Percentiles rank a stretch among this genome's conserved stretches.
Conservation (phyloP, 2,113 vertebrate species). For the Apistogramma diplotaenia region DNA sequence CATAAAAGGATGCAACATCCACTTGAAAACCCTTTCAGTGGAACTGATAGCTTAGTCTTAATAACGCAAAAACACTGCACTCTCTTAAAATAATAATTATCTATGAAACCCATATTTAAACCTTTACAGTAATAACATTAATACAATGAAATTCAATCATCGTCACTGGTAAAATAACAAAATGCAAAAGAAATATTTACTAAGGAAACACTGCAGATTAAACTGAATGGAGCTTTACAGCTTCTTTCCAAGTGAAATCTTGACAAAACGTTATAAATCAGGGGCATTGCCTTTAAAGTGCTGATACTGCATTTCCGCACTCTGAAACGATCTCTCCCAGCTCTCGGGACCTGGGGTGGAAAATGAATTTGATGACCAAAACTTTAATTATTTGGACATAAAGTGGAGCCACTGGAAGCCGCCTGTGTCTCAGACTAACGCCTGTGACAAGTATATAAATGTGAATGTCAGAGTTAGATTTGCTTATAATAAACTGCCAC, state of each 20-base stretch:
- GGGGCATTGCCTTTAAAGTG: slow-evolving; percentile 26
- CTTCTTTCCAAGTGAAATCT: slow-evolving; percentile 34
- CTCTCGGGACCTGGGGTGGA: slow-evolving; percentile 19
- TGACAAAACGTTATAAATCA: slow-evolving; percentile 60
- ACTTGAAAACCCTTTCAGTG: neutral
- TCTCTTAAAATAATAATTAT: slow-evolving; percentile 24
- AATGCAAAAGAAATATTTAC: slow-evolving; percentile 4
- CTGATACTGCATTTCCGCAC: slow-evolving; percentile 24
- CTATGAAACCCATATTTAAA: slow-evolving; percentile 12
- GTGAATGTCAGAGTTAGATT: slow-evolving; percentile 30
- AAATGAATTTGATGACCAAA: slow-evolving; percentile 46
- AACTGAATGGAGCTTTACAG: slow-evolving; percentile 38
- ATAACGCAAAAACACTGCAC: slow-evolving; percentile 11
- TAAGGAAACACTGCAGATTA: slow-evolving; percentile 22
- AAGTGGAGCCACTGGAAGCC: slow-evolving; percentile 34
- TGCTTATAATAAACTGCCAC: slow-evolving; percentile 20
- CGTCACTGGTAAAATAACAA: neutral
- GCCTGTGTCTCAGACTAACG: slow-evolving; percentile 16
- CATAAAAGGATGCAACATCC: neutral
- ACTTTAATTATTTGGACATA: slow-evolving; percentile 61
- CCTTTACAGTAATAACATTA: neutral
- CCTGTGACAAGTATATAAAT: neutral
- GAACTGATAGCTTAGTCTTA: neutral
- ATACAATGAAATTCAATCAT: neutral
- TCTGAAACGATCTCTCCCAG: slow-evolving; percentile 27